Evolutionary conservation across 2,113 vertebrate genomes (phyloP).

Genomic region (Tylochromis polylepis): DNA sequence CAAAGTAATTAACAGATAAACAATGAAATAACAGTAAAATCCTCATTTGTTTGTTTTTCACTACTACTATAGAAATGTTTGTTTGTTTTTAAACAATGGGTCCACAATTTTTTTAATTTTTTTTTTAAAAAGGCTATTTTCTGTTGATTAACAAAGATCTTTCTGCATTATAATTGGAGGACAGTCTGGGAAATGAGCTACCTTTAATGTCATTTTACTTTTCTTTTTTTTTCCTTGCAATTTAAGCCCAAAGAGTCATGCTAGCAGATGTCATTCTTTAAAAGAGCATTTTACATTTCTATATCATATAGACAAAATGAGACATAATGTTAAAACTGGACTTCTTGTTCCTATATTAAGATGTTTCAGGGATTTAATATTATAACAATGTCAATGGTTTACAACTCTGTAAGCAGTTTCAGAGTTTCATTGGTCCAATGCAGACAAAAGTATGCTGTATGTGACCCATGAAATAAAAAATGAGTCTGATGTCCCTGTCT

Average conservation of each 20-base stretch:
- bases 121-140: not conserved
- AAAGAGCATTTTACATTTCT: not conserved
- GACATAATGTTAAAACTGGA: not conserved
- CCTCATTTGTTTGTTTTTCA: too few relatives aligned
- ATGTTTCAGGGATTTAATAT: not conserved
- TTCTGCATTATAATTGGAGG: not conserved
- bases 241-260: not conserved
- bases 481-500: not conserved
- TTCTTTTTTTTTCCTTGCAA: not conserved
- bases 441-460: not conserved
- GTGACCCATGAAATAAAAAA: too few relatives aligned
- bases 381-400: not conserved
- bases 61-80: too few relatives aligned
- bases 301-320: not conserved
- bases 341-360: not conserved
- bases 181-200: not conserved
- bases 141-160: not conserved
- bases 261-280: not conserved
- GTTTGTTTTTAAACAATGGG: not conserved
- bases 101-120: too few relatives aligned
- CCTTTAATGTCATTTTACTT: too few relatives aligned
- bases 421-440: rapidly evolving
- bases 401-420: not conserved
- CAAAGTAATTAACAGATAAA: too few relatives aligned
- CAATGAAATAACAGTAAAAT: too few relatives aligned